Base-by-base conservation (phyloP, 2,888 invertebrate genomes). In the Agrotis clavis region DNA sequence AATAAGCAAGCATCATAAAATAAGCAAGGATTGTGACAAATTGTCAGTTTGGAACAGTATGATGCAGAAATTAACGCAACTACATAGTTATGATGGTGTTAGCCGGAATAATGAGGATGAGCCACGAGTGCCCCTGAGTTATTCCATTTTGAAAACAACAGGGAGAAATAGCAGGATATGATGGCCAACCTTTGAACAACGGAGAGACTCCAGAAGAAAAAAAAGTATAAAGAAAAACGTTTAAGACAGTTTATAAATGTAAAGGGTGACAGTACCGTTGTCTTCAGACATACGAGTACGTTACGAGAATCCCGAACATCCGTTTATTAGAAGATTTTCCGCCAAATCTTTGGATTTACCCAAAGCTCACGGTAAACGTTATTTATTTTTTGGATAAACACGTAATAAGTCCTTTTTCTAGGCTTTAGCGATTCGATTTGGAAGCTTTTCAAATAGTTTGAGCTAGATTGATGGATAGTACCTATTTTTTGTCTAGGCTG, bases 311-410 rank as follows among this genome's bases (percentile, higher is more conserved):
- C 45, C 80, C 74, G 21, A 79, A 64, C 54, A 80, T 47, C 25
- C 30, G 53, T 79, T 66, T 53, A 72, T 66, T 21, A 57, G 63
- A 60, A 68, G 30, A 63, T 65, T 56, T 69, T 56, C 60, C 35
- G 35, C 21, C 47, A 69, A 78, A 76, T 74, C 78, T 67, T 53
- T 21, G 71, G 68, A 76, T 76, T 80, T 68, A 67, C 21, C 67
- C 66, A 61, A 67, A 67, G 76, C 70, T 73, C 57, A 69, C 67
- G 65, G 72, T 69, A 79, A 79, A 74, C 54, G 61, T 62, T 79
- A 71, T 79, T 79, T 74, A 57, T 72, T 71, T 79, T 35, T 71
- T 71, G 50, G 71, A 78, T 71, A 78, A 71, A 71, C 45, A 71
- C 51, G 21, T 30, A 54, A n/a, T 78, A 60, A 25, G 56, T 57